Conservation (phyloP, 2,797 vertebrate species). For the Microctenopoma steveboyesi region DNA sequence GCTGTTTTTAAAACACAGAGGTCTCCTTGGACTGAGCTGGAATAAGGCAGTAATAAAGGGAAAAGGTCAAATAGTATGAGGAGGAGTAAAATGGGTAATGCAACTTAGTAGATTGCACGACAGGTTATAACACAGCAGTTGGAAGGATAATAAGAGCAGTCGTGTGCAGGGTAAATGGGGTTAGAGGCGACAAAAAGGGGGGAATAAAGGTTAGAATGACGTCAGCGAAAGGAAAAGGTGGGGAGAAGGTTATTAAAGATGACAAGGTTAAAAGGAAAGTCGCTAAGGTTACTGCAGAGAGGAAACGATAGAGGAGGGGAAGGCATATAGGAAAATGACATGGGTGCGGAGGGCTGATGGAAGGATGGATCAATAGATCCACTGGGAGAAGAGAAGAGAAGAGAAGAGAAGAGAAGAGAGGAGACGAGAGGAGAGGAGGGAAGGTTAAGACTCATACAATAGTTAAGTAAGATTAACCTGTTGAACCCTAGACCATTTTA, state of each 20-base stretch:
- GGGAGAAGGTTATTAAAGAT: conserved; percentile 59
- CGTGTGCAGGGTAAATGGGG: neutral
- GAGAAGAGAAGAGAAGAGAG: conserved; percentile 9
- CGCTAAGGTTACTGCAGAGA: conserved; percentile 34
- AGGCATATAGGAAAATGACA: conserved; percentile 44
- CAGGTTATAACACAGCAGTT: neutral
- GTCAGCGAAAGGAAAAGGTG: conserved; percentile 13
- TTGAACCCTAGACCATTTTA: too few species aligned
- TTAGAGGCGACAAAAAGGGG: conserved; percentile 8
- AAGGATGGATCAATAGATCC: conserved; percentile 56
- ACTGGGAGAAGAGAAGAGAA: conserved; percentile 33
- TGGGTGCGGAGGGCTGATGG: conserved; percentile 33
- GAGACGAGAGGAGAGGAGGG: conserved; percentile 9
- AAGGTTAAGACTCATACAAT: conserved; percentile 6
- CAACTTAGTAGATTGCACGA: neutral
- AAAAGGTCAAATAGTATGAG: neutral
- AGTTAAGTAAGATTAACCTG: neutral
- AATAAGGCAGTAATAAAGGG: neutral
- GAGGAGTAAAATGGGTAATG: neutral
- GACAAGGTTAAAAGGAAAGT: conserved; percentile 64
- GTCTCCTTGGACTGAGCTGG: neutral
- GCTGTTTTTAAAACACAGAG: too few species aligned
- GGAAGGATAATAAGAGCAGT: neutral
- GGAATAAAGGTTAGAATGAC: conserved; percentile 27
- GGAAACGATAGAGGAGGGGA: conserved; percentile 18